Percentiles rank a stretch among this genome's conserved stretches.
These are phyloP conservation scores for Phytoseiulus persimilis DNA, from an alignment of 2,888 invertebrate species.

Conservation along the genomic window DNA sequence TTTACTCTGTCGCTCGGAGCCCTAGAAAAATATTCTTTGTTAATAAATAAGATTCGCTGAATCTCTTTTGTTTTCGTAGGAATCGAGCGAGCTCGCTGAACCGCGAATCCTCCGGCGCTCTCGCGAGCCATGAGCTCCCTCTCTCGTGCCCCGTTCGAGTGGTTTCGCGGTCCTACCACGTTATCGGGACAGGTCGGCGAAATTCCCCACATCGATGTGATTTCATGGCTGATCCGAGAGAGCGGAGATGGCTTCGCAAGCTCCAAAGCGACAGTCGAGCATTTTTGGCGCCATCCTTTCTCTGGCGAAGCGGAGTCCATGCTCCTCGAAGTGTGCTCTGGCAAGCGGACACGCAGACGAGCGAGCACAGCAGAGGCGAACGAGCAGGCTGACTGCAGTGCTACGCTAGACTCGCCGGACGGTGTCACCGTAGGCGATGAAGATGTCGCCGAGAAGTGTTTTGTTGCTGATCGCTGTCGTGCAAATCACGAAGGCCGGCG, in stretches of 20 bases:
- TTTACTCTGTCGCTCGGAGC: conserved; percentile 92
- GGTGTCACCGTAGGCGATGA: neutral
- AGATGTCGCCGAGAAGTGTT: neutral
- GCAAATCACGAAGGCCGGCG: neutral
- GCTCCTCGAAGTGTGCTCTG: neutral
- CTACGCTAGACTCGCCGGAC: neutral
- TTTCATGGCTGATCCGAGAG: no score
- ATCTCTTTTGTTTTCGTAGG: neutral
- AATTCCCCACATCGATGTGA: no score
- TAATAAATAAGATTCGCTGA: neutral
- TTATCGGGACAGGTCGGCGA: no score
- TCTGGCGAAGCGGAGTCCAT: neutral
- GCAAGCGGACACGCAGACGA: neutral
- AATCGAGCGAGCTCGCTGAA: no score
- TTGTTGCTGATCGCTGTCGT: neutral
- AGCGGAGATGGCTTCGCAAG: no score
- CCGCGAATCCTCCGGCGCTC: no score
- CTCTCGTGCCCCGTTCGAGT: no score
- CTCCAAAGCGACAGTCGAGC: no score
- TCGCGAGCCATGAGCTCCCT: no score
- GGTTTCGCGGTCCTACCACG: no score
- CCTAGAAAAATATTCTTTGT: conserved; percentile 56
- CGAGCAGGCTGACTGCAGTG: neutral
- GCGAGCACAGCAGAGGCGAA: neutral
- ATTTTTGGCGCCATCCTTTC: neutral